Percentiles rank a stretch among this genome's conserved stretches.
Evolutionary conservation across 1,140 invertebrate species (phyloP).

Genomic region (Tetramorium alpestre): DNA sequence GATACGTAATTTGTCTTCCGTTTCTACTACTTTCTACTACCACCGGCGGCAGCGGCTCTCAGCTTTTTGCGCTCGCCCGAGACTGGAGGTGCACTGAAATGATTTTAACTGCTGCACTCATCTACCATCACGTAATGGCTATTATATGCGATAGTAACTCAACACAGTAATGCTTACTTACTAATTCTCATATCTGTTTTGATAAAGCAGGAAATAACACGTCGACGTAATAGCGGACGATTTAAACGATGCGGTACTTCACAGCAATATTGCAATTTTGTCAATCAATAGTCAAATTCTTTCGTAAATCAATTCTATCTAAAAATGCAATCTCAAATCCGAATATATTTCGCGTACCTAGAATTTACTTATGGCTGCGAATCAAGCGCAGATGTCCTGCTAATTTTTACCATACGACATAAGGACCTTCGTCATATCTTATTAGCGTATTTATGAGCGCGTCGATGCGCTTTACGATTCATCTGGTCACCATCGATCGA

Average conservation of each 20-base stretch:
- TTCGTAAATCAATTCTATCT: not conserved
- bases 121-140: slow-evolving; percentile 32
- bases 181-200: slow-evolving; percentile 26
- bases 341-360: not conserved
- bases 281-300: not conserved
- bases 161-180: slow-evolving; percentile 14
- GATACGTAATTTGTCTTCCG: slow-evolving; percentile 60
- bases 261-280: not conserved
- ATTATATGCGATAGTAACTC: slow-evolving; percentile 35
- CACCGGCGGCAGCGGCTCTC: slow-evolving; percentile 39
- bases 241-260: not conserved
- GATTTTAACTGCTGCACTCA: slow-evolving; percentile 26
- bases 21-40: slow-evolving; percentile 57
- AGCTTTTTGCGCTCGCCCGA: slow-evolving; percentile 36
- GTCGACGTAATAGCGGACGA: not conserved
- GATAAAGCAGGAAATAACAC: slow-evolving; percentile 23
- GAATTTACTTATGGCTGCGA: not conserved
- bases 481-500: not conserved
- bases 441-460: slow-evolving; percentile 53
- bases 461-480: slow-evolving; percentile 73
- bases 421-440: not conserved
- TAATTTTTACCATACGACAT: slow-evolving; percentile 15
- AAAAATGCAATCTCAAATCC: not conserved
- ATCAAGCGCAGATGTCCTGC: not conserved
- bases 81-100: slow-evolving; percentile 11